Percentiles rank a stretch among this genome's conserved stretches.
Conservation (phyloP, 2,797 vertebrate genomes). For the Semotilus atromaculatus region DNA sequence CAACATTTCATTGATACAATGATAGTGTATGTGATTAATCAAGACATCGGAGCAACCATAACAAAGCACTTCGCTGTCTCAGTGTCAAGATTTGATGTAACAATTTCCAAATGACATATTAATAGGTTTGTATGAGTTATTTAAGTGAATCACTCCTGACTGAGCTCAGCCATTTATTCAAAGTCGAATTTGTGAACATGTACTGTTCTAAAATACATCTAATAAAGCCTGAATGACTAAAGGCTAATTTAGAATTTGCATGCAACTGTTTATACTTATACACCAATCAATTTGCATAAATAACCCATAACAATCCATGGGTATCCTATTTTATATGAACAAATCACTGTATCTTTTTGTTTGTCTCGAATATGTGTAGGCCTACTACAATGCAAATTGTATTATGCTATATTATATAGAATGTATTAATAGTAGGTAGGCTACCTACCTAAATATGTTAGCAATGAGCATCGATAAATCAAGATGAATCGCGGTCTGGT, state of each 20-base stretch:
- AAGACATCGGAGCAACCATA: neutral
- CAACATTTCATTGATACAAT: constrained; percentile 1
- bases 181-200: neutral
- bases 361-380: neutral
- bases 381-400: too few species aligned
- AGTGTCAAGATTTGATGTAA: neutral
- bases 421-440: neutral
- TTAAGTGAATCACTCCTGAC: neutral
- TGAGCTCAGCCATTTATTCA: neutral
- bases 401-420: neutral
- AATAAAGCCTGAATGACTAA: neutral
- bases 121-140: neutral
- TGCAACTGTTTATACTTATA: neutral
- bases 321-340: neutral
- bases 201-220: neutral
- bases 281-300: neutral
- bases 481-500: constrained; percentile 8
- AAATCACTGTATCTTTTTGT: neutral
- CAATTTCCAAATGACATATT: neutral
- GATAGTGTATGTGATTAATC: neutral
- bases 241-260: neutral
- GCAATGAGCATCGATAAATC: neutral
- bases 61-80: neutral
- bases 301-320: neutral
- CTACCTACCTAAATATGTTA: neutral